These are phyloP conservation scores for Lithophane semibrunnea DNA, from an alignment of 2,888 invertebrate genomes.

Conservation along the genomic window DNA sequence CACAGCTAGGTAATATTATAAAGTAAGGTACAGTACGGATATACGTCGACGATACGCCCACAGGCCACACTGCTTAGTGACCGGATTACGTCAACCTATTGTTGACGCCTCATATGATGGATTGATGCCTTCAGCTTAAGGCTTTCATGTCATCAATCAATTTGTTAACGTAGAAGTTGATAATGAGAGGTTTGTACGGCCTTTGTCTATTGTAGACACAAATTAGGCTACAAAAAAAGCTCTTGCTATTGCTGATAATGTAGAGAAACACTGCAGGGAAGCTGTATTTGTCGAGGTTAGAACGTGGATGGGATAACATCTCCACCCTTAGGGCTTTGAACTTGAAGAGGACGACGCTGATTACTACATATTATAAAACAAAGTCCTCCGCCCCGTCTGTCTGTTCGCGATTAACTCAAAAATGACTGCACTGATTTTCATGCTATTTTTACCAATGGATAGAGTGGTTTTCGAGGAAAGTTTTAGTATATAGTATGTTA, in stretches of 20 bases:
- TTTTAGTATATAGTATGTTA: too few relatives aligned
- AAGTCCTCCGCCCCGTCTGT: too few relatives aligned
- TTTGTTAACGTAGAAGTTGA: conserved; percentile 21
- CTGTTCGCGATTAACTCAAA: too few relatives aligned
- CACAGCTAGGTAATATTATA: too few relatives aligned
- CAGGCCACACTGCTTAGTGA: conserved; percentile 33
- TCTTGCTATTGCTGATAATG: not conserved
- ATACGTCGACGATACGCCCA: conserved; percentile 25
- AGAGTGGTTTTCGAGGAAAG: too few relatives aligned
- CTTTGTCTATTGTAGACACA: conserved; percentile 9
- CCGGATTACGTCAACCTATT: conserved; percentile 41
- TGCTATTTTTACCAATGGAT: too few relatives aligned
- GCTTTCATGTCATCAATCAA: conserved; percentile 43
- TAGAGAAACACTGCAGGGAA: not conserved
- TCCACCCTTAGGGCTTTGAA: not conserved
- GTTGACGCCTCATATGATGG: conserved; percentile 31
- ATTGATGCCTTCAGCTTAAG: conserved; percentile 19
- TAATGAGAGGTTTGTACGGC: not conserved
- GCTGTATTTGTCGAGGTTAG: not conserved
- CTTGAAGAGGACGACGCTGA: not conserved
- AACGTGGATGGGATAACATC: not conserved
- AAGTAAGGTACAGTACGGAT: not conserved
- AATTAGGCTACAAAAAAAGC: not conserved
- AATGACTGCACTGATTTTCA: too few relatives aligned
- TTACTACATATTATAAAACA: too few relatives aligned